These are phyloP conservation scores for Ibycter americanus DNA, from an alignment of 2,797 vertebrate species.

Conservation along the genomic window DNA sequence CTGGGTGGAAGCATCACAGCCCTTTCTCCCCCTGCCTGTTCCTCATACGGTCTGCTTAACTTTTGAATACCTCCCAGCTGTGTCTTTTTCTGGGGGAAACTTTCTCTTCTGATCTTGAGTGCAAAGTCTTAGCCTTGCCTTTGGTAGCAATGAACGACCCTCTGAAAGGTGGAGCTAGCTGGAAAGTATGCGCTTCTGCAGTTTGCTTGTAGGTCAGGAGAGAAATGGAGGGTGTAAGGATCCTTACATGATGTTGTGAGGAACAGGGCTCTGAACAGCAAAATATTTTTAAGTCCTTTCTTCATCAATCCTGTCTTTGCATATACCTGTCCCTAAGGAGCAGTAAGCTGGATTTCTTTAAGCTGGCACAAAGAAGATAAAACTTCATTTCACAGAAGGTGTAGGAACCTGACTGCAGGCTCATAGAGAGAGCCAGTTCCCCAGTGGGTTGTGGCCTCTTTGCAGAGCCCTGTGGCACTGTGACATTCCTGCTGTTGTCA, in stretches of 20 bases:
- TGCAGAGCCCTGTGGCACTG: background rate
- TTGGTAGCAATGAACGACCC: background rate
- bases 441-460: background rate
- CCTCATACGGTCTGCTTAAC: background rate
- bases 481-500: background rate
- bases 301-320: background rate
- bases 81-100: background rate
- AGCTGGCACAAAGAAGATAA: background rate
- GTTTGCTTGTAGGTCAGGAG: background rate
- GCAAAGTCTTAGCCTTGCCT: background rate
- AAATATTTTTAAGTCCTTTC: background rate
- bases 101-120: background rate
- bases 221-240: background rate
- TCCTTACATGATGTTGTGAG: background rate
- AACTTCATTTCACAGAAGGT: background rate
- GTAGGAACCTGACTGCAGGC: background rate
- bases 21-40: background rate
- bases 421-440: background rate
- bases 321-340: background rate
- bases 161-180: background rate
- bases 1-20: background rate
- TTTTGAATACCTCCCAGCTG: background rate
- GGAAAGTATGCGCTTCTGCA: background rate
- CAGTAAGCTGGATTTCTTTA: background rate
- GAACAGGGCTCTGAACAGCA: background rate